These are phyloP conservation scores for Portunus trituberculatus DNA, from an alignment of 1,140 invertebrate species.

Conservation along the genomic window DNA sequence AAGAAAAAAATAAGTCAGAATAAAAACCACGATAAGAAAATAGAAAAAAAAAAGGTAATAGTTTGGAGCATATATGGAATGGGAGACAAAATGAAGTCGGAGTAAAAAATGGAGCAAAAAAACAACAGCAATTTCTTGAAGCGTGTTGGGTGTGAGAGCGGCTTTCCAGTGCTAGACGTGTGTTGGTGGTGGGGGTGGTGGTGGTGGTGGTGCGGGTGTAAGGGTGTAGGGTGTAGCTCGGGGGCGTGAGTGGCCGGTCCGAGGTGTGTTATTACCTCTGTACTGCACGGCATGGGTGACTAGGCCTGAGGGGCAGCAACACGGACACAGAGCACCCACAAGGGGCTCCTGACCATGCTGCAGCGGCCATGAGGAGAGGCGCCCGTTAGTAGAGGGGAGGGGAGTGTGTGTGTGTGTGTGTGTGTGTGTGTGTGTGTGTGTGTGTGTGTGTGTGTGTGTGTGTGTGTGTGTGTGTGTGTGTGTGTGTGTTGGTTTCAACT, in stretches of 20 bases:
- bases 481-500: neutral
- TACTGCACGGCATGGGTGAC: neutral
- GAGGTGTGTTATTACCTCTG: neutral
- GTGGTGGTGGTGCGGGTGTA: neutral
- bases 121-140: neutral
- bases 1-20: no score
- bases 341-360: neutral
- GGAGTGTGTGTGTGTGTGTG: slow-evolving; percentile 12
- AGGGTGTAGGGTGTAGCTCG: no score
- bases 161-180: neutral
- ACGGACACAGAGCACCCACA: neutral
- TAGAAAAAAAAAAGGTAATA: neutral
- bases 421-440: slow-evolving; percentile 28
- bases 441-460: slow-evolving; percentile 34
- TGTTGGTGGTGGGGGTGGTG: neutral
- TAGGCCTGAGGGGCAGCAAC: neutral
- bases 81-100: no score
- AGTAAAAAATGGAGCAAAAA: no score
- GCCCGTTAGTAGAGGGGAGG: neutral
- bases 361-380: no score
- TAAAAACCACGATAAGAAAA: no score
- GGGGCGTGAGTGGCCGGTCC: no score
- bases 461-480: slow-evolving; percentile 45
- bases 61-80: no score
- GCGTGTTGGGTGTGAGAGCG: neutral